Evolutionary conservation across 2,888 invertebrate genomes (phyloP), one percentile per base, ranked within the genome.

Genomic region (Aquatica leii): DNA sequence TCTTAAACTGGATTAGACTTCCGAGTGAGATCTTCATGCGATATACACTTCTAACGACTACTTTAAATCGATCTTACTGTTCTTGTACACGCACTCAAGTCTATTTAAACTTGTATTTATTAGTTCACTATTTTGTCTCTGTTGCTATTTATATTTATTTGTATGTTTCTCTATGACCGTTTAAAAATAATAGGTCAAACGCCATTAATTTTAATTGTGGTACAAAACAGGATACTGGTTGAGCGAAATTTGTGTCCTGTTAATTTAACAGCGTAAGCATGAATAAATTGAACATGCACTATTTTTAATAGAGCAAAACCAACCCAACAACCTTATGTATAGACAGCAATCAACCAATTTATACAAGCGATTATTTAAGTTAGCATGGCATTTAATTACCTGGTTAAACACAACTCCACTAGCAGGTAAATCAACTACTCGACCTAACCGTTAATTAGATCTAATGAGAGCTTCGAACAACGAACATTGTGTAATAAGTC

Each of bases 21-120:
- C 78, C 78, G 76, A 78, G 72, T 74, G 71, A 77, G 77, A 77
- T 76, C 71, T 71, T 73, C 69, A 71, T 72, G 69, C 73, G 76
- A 77, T 77, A 77, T 70, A 58, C 73, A 68, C 65, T 69, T 73
- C 74, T 79, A 78, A 78, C 78, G 77, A 79, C 73, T 75, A 73
- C 74, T 74, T 76, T 79, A 79, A 78, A 78, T 79, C 76, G 75
- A 71, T 74, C 75, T 71, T 67, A 69, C 65, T 67, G 68, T 71
- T 69, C 72, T 69, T 58, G 68, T 72, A 74, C 72, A 73, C 72
- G 73, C 74, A 74, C 72, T 70, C 62, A 24, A 46, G 46, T 48
- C 51, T 57, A 62, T 57, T 62, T 62, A 57, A 60, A 60, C 54
- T 53, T 54, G 37, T 53, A 60, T 60, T 60, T 60, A 60, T 60